A percentile compares a stretch with the other conserved stretches of the same genome.
phyloP scores from a whole-genome alignment of 1,140 invertebrate species.

The Drosophila santomea region DNA sequence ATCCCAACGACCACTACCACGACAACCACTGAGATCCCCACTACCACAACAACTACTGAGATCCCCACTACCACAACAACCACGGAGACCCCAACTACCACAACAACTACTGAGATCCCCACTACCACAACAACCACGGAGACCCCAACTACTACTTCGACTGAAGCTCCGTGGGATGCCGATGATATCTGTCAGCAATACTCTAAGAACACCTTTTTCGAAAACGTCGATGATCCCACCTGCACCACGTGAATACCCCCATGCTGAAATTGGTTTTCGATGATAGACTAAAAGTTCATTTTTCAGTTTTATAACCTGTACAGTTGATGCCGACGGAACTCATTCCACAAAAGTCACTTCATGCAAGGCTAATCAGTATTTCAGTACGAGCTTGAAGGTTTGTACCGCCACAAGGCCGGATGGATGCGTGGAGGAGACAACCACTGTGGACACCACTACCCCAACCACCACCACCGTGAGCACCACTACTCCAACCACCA shows the following conservation, averaged over 20 bases:
- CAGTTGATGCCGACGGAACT: neutral
- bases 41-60: neutral
- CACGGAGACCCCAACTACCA: neutral
- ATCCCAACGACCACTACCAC: conserved; percentile 4
- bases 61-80: neutral
- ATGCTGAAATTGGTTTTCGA: neutral
- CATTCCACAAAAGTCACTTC: conserved; percentile 1
- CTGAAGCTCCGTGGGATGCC: conserved; percentile 7
- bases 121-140: conserved; percentile 1
- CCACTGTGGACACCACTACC: conserved; percentile 10
- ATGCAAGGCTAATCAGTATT: conserved; percentile 10
- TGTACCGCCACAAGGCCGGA: conserved; percentile 17
- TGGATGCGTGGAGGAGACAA: conserved; percentile 11
- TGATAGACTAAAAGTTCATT: neutral
- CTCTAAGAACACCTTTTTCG: neutral
- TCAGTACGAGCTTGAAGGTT: neutral
- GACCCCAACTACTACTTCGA: neutral
- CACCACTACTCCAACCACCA: conserved; percentile 1
- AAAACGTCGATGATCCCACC: conserved; percentile 39
- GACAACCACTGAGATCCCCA: conserved; percentile 2
- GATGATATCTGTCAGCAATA: conserved; percentile 2
- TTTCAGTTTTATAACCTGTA: conserved; percentile 19
- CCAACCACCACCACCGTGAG: conserved; percentile 1
- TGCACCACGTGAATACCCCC: conserved; percentile 24
- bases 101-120: too few relatives aligned